Conservation (phyloP, 2,888 invertebrate species). For the Alitta virens region DNA sequence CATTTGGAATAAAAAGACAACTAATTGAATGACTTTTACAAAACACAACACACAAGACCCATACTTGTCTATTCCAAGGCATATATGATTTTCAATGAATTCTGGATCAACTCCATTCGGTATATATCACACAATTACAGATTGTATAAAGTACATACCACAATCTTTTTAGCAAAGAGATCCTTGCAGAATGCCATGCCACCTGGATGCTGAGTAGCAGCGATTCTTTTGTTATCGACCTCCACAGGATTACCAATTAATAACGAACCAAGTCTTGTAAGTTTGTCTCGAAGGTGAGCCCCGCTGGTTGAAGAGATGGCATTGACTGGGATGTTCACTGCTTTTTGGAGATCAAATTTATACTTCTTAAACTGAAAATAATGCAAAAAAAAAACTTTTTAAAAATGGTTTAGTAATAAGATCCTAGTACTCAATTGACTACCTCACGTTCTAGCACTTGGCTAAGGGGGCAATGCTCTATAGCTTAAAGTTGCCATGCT, state of each 20-base stretch:
- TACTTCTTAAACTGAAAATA: conserved; percentile 66
- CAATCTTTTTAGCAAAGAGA: conserved; percentile 72
- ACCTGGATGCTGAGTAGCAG: conserved; percentile 71
- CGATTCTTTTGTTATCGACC: conserved; percentile 63
- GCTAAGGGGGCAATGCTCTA: no score
- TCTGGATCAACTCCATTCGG: no score
- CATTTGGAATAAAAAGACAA: no score
- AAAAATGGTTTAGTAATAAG: no score
- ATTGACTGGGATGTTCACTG: conserved; percentile 84
- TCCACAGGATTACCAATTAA: conserved; percentile 70
- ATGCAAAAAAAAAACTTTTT: neutral
- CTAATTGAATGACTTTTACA: no score
- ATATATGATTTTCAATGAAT: no score
- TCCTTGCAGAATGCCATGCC: conserved; percentile 69
- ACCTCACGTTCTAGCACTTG: no score
- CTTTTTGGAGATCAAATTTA: conserved; percentile 74
- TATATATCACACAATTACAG: no score
- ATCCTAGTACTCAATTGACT: no score
- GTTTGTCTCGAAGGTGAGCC: conserved; percentile 74
- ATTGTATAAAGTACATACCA: no score
- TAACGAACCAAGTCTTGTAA: conserved; percentile 70
- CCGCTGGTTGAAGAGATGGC: conserved; percentile 76
- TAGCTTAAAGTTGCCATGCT: neutral
- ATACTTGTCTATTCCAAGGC: no score
- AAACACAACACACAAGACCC: no score